A percentile compares a stretch with the other conserved stretches of the same genome.
Conservation (phyloP, 2,888 invertebrate genomes). For the Napeogenes inachia region DNA sequence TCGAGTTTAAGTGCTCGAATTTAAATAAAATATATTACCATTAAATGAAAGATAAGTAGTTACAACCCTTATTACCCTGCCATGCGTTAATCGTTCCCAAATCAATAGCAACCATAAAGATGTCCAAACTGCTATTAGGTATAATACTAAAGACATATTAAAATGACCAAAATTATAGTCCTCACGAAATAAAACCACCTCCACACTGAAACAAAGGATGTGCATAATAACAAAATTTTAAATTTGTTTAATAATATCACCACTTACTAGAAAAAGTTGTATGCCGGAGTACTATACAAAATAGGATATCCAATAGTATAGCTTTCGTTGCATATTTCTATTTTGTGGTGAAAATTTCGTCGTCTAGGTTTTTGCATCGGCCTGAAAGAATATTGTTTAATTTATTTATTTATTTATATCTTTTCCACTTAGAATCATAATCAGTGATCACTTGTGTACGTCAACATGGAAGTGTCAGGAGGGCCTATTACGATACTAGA, state of each 20-base stretch:
- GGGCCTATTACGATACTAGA: too few species aligned
- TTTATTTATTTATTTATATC: conserved; percentile 6
- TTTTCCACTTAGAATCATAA: too few species aligned
- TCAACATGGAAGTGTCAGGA: too few species aligned
- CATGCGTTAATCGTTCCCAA: conserved; percentile 45
- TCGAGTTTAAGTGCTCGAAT: too few species aligned
- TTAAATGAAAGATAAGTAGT: too few species aligned
- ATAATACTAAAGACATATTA: conserved; percentile 43
- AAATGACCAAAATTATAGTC: conserved; percentile 40
- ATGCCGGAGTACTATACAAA: conserved; percentile 54
- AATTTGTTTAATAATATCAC: neutral
- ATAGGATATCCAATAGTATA: conserved; percentile 51
- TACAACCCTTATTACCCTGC: conserved; percentile 35
- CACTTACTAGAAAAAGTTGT: conserved; percentile 68
- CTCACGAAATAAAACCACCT: conserved; percentile 49
- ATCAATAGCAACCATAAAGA: conserved; percentile 53
- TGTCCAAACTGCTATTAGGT: conserved; percentile 47
- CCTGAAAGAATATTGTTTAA: conserved; percentile 16
- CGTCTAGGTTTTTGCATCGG: conserved; percentile 17
- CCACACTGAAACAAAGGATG: conserved; percentile 45
- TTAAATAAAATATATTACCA: too few species aligned
- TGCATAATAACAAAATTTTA: neutral
- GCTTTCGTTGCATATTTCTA: conserved; percentile 52
- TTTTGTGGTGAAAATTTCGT: conserved; percentile 29
- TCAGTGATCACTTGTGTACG: too few species aligned